A percentile compares a stretch with the other conserved stretches of the same genome.
These are phyloP conservation scores for Melanotaenia pygmaea DNA, from an alignment of 2,797 vertebrate genomes.

Conservation along the genomic window DNA sequence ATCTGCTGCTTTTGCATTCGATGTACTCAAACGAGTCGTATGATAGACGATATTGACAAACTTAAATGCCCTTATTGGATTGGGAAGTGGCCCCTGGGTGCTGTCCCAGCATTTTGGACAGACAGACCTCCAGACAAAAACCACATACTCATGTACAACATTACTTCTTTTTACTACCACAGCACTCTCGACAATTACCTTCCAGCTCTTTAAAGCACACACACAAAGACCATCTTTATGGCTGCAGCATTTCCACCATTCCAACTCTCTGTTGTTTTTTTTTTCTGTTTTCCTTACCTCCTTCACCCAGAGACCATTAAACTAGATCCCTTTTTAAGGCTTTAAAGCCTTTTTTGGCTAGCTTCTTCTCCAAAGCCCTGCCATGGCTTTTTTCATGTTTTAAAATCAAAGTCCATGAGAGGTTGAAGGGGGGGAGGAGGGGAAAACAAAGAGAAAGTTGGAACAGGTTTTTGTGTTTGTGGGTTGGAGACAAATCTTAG, in stretches of 20 bases:
- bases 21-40: conserved; percentile 56
- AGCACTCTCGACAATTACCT: conserved; percentile 72
- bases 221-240: conserved; percentile 65
- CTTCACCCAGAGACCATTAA: conserved; percentile 74
- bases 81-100: conserved; percentile 60
- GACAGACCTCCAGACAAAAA: conserved; percentile 53
- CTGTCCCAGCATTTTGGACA: conserved; percentile 59
- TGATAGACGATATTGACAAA: conserved; percentile 67
- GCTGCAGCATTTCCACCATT: conserved; percentile 67
- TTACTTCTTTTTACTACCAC: conserved; percentile 53
- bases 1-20: conserved; percentile 24
- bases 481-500: conserved; percentile 65
- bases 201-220: conserved; percentile 55
- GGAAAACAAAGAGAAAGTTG: conserved; percentile 44
- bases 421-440: conserved; percentile 30
- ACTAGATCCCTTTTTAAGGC: conserved; percentile 73
- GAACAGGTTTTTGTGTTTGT: conserved; percentile 61
- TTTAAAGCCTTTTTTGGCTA: conserved; percentile 70
- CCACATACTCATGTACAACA: conserved; percentile 62
- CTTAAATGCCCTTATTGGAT: conserved; percentile 64
- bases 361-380: conserved; percentile 68
- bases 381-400: conserved; percentile 72
- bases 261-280: conserved; percentile 38
- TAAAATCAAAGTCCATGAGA: conserved; percentile 74
- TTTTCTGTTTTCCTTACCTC: conserved; percentile 55